Evolutionary conservation across 2,113 vertebrate species (phyloP).

Genomic region (Centropristis striata): DNA sequence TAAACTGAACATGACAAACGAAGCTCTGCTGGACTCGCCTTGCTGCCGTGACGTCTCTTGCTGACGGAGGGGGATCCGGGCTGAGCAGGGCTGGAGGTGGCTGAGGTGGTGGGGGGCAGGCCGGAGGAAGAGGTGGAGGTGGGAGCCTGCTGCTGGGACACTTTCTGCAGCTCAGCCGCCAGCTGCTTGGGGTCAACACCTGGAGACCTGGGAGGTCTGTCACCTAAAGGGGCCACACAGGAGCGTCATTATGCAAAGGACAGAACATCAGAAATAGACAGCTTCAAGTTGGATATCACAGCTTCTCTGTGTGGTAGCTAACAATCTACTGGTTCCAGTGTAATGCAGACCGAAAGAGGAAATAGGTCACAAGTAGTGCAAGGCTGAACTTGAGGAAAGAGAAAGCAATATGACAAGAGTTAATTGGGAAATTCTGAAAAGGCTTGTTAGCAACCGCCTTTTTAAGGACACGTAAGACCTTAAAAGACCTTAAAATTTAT

Average conservation of each 20-base stretch:
- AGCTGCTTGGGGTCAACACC: slow-evolving; percentile 98
- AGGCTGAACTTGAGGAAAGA: slow-evolving; percentile 19
- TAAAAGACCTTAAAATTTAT: too few species aligned
- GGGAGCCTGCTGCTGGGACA: slow-evolving; percentile 93
- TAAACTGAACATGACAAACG: background rate
- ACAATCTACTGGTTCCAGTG: background rate
- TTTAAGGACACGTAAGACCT: too few species aligned
- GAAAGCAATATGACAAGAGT: background rate
- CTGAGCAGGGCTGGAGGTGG: slow-evolving; percentile 93
- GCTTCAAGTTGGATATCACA: background rate
- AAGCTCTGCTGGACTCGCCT: slow-evolving; percentile 82
- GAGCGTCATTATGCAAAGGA: background rate
- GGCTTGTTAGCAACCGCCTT: too few species aligned
- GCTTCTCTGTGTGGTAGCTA: background rate
- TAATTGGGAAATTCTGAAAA: slow-evolving; percentile 11
- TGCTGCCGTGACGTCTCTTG: slow-evolving; percentile 96
- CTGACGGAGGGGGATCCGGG: slow-evolving; percentile 95
- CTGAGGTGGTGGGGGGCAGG: slow-evolving; percentile 89
- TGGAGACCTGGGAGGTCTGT: slow-evolving; percentile 93
- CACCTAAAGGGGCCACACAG: slow-evolving; percentile 79
- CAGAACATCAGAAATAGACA: background rate
- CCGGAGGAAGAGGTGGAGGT: slow-evolving; percentile 81
- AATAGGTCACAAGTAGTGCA: slow-evolving; percentile 21
- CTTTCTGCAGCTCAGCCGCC: slow-evolving; percentile 97
- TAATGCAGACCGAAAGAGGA: slow-evolving; percentile 14